A percentile compares a stretch with the other conserved stretches of the same genome.
Conservation (phyloP, 1,140 invertebrate genomes). For the Papilio dardanus region DNA sequence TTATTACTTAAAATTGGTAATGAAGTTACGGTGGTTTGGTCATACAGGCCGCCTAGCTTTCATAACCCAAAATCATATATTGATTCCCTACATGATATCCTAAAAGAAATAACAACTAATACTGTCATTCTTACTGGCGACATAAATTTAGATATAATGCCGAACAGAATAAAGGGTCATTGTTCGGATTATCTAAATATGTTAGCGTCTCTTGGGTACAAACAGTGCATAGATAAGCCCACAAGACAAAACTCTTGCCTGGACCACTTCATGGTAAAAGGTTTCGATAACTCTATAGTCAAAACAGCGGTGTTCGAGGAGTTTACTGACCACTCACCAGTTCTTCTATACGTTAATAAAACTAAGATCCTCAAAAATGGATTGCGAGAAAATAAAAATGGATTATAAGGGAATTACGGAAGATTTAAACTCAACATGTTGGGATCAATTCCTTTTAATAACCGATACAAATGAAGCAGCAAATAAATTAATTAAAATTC, state of each 20-base stretch:
- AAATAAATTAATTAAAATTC: neutral
- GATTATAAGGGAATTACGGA: too few species aligned
- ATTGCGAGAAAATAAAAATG: neutral
- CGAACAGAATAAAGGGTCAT: neutral
- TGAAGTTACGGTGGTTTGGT: neutral
- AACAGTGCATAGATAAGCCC: slow-evolving; percentile 3
- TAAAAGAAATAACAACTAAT: neutral
- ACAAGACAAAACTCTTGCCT: slow-evolving; percentile 26
- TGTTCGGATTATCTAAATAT: neutral
- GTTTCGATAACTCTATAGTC: neutral
- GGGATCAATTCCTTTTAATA: neutral
- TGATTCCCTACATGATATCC: neutral
- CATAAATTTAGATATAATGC: slow-evolving; percentile 4
- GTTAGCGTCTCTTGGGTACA: neutral
- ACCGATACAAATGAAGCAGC: neutral
- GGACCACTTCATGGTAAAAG: slow-evolving; percentile 37
- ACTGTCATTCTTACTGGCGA: neutral
- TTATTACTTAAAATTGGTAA: neutral
- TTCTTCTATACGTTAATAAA: neutral
- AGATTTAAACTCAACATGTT: neutral
- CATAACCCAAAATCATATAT: slow-evolving; percentile 1
- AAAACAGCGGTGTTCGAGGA: slow-evolving; percentile 32
- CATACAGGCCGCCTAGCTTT: slow-evolving; percentile 17
- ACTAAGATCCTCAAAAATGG: neutral
- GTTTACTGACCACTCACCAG: slow-evolving; percentile 9